phyloP scores from a whole-genome alignment of 2,113 vertebrate genomes.

The Ondatra zibethicus region DNA sequence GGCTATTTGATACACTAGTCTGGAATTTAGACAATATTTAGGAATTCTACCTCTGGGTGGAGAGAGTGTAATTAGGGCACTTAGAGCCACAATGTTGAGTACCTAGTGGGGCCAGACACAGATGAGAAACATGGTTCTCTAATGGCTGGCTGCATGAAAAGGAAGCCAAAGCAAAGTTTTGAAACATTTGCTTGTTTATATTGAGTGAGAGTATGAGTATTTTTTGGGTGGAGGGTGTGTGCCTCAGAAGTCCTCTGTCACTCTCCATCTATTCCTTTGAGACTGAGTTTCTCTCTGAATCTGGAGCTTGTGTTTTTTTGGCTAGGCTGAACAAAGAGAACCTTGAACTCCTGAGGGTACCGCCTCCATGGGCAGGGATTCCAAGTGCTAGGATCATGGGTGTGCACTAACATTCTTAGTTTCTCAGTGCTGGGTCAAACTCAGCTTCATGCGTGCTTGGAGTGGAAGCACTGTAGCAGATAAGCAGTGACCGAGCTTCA shows the following conservation, averaged over 20 bases:
- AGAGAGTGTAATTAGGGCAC: background rate
- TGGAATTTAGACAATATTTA: background rate
- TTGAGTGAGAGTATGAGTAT: background rate
- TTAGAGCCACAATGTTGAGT: background rate
- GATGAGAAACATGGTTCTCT: background rate
- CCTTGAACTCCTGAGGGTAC: background rate
- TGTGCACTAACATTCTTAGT: background rate
- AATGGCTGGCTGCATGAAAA: background rate
- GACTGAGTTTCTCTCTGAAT: background rate
- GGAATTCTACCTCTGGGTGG: background rate
- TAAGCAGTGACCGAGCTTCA: background rate
- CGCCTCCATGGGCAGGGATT: background rate
- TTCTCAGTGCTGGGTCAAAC: background rate
- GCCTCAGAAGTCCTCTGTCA: background rate
- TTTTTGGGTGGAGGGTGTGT: too few relatives aligned
- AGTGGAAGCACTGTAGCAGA: background rate
- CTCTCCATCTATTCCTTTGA: background rate
- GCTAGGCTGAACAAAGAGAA: background rate
- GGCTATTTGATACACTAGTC: background rate
- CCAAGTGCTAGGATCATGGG: background rate
- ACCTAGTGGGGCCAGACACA: background rate
- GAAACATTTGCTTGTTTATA: background rate
- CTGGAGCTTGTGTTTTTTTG: background rate
- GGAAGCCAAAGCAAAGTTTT: background rate
- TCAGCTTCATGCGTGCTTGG: background rate